phyloP scores from a whole-genome alignment of 1,140 invertebrate species.

The Psilanteris sp. region DNA sequence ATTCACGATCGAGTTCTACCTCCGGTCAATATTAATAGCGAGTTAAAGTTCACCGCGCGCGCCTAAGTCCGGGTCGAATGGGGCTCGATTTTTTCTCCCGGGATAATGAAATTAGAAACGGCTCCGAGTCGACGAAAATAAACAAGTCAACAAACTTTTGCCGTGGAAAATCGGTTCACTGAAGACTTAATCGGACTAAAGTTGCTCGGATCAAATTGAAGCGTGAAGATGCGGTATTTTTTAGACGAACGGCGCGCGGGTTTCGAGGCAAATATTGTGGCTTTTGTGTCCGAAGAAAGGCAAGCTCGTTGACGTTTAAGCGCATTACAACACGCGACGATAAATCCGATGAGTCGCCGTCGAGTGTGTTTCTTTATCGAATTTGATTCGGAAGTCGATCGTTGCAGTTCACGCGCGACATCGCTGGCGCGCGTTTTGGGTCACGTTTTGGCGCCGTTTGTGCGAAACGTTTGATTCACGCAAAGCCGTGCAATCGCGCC shows the following conservation, averaged over 20 bases:
- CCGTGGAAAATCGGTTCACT: conserved; percentile 47
- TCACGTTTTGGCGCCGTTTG: too few relatives aligned
- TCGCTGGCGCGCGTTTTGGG: too few relatives aligned
- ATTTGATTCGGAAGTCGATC: too few relatives aligned
- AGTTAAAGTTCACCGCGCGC: neutral
- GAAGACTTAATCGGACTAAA: conserved; percentile 59
- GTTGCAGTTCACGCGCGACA: too few relatives aligned
- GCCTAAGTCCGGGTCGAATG: neutral
- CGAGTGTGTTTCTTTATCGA: too few relatives aligned
- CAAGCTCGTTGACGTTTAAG: conserved; percentile 11
- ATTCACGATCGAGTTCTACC: too few relatives aligned
- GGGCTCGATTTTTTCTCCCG: conserved; percentile 15
- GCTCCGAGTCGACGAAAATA: conserved; percentile 38
- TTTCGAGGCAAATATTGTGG: conserved; percentile 37
- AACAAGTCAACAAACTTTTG: conserved; percentile 35
- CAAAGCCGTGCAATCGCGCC: too few relatives aligned
- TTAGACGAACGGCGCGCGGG: conserved; percentile 21
- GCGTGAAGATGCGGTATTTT: conserved; percentile 47
- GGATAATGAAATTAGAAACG: conserved; percentile 51
- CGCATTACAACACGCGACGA: conserved; percentile 31
- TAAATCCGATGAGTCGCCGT: too few relatives aligned
- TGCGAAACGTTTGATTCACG: too few relatives aligned
- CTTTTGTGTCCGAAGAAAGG: conserved; percentile 17
- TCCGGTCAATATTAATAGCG: conserved; percentile 1
- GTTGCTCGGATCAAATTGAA: conserved; percentile 34